Evolutionary conservation across 2,113 vertebrate species (phyloP).

Genomic region (Alaudala cheleensis): DNA sequence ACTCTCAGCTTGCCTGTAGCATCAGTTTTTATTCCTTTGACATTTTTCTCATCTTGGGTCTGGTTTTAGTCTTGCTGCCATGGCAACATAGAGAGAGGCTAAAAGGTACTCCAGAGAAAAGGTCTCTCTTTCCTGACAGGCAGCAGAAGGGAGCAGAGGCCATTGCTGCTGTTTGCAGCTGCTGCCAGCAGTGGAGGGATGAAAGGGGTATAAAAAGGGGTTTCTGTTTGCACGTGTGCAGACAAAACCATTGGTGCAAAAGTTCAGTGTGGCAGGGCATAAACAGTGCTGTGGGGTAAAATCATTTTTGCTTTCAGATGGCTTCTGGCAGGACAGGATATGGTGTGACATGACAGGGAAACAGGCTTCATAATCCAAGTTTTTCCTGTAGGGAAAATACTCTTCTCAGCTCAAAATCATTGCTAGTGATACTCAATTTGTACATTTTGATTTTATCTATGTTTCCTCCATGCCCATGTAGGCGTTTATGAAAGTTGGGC

Average conservation of each 20-base stretch:
- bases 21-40: slow-evolving; percentile 11
- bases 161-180: not conserved
- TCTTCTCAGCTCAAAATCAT: not conserved
- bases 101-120: slow-evolving; percentile 48
- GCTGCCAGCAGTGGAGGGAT: not conserved
- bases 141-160: not conserved
- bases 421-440: not conserved
- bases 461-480: not conserved
- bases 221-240: not conserved
- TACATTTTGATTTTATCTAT: not conserved
- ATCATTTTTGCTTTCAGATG: not conserved
- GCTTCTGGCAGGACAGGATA: not conserved
- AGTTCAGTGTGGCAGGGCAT: not conserved
- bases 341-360: not conserved
- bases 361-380: not conserved
- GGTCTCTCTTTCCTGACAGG: not conserved
- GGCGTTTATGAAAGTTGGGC: not conserved
- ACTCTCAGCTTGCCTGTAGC: not conserved
- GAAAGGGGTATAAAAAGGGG: not conserved
- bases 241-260: not conserved
- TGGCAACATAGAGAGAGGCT: slow-evolving; percentile 59
- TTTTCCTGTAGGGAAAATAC: not conserved
- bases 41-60: slow-evolving; percentile 4
- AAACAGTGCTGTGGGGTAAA: not conserved
- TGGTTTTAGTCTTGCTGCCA: slow-evolving; percentile 61